A percentile compares a stretch with the other conserved stretches of the same genome.
Conservation (phyloP, 2,888 invertebrate genomes). For the Leistus spinibarbis region DNA sequence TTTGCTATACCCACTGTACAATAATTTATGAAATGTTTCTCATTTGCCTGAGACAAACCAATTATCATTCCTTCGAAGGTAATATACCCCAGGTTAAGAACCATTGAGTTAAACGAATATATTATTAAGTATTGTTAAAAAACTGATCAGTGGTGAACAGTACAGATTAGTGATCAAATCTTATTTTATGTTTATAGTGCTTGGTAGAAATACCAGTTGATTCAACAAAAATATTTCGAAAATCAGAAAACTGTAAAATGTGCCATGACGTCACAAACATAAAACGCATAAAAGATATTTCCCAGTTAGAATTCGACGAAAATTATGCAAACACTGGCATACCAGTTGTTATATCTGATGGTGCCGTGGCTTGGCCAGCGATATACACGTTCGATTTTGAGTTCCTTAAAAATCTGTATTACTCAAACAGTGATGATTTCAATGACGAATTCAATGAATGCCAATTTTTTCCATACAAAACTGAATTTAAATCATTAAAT, state of each 20-base stretch:
- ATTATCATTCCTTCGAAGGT: too few species aligned
- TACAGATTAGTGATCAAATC: not conserved
- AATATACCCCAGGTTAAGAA: not conserved
- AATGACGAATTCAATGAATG: constrained; percentile 63
- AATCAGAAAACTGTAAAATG: constrained; percentile 81
- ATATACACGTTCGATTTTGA: constrained; percentile 66
- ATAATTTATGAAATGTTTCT: not conserved
- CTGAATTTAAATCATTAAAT: constrained; percentile 76
- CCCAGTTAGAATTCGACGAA: constrained; percentile 72
- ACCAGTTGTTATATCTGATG: constrained; percentile 88
- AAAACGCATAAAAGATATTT: constrained; percentile 69
- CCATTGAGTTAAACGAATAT: not conserved
- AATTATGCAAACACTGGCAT: constrained; percentile 76
- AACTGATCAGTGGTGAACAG: not conserved
- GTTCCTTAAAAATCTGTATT: constrained; percentile 82
- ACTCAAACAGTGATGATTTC: constrained; percentile 55
- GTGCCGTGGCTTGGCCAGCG: constrained; percentile 81
- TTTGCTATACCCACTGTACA: not conserved
- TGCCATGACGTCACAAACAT: constrained; percentile 71
- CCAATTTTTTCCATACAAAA: constrained; percentile 94
- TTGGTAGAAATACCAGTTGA: constrained; percentile 52
- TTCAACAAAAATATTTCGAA: constrained; percentile 65
- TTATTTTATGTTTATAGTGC: constrained; percentile 48
- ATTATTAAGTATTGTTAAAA: not conserved
- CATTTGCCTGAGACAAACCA: not conserved